phyloP scores from a whole-genome alignment of 2,797 vertebrate genomes.

The Zonotrichia albicollis region DNA sequence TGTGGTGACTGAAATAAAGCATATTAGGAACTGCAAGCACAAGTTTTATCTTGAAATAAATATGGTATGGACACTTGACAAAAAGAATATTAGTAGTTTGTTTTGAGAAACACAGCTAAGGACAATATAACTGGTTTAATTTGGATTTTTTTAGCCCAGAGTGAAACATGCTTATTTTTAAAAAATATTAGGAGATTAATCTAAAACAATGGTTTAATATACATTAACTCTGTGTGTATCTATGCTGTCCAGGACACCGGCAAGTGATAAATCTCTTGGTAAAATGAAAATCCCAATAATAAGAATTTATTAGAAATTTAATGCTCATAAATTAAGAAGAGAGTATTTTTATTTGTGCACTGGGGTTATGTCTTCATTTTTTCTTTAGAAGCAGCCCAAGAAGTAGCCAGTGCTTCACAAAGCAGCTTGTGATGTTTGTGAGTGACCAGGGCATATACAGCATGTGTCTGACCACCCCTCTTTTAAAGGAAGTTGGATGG shows the following conservation, averaged over 20 bases:
- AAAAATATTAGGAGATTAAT: background rate
- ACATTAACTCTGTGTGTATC: background rate
- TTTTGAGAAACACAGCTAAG: background rate
- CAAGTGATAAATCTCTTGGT: background rate
- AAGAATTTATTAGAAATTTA: background rate
- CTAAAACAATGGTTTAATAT: background rate
- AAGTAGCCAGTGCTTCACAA: background rate
- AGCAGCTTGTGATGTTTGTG: background rate
- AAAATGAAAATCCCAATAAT: background rate
- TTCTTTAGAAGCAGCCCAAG: background rate
- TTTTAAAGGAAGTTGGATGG: background rate
- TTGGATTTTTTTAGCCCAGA: background rate
- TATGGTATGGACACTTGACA: background rate
- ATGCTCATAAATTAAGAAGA: background rate
- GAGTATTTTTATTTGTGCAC: background rate
- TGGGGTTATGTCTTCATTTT: background rate
- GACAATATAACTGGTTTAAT: background rate
- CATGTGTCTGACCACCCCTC: background rate
- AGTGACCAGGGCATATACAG: background rate
- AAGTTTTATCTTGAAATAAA: background rate
- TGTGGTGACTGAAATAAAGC: background rate
- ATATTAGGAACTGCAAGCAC: background rate
- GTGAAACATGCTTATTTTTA: background rate
- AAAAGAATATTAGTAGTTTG: background rate
- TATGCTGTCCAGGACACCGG: background rate